Conservation (phyloP, 1,140 invertebrate species). For the Apis mellifera region Amel_HAv3.1 CM009941.2:7896501-7897000, state of each 20-base stretch:
- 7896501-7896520: conserved; percentile 64
- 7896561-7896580: conserved; percentile 46
- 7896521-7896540: conserved; percentile 29
- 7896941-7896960: no score
- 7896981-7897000: background rate
- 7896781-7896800: no score
- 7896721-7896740: no score
- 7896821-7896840: no score
- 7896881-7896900: no score
- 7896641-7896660: no score
- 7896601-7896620: conserved; percentile 14
- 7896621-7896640: background rate
- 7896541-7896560: conserved; percentile 63
- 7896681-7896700: background rate
- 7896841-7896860: no score
- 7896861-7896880: no score
- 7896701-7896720: background rate
- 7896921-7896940: background rate
- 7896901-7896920: no score
- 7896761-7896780: no score
- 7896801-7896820: no score
- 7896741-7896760: no score
- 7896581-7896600: conserved; percentile 47
- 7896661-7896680: background rate
- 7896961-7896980: conserved; percentile 5